Base-by-base conservation (phyloP, 2,888 invertebrate species). In the Neelides folsomi region DNA sequence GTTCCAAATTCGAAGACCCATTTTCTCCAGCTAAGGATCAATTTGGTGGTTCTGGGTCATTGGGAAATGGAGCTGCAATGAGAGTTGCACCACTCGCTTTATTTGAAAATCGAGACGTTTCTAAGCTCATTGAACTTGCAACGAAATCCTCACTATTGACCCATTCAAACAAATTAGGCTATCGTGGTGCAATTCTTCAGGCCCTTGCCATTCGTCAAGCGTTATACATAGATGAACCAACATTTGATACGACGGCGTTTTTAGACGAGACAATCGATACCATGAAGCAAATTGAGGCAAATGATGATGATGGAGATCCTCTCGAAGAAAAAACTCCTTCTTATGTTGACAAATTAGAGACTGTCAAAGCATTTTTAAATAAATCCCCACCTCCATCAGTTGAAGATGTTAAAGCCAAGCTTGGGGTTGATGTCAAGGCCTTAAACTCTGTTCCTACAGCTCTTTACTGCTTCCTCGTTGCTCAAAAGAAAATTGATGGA, bases 31-130 rank as follows among this genome's bases (percentile, higher is more conserved):
- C 82, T 2, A 72, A 67, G 46, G 73, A 77, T 60, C 81, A 82
- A 66, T 83, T 82, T 67, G 68, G 73, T 62, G 82, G 83, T 2
- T 62, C 66, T 40, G 84, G 85, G 1, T 83, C 83, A 1, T 82
- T 75, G 70, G 85, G 84, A n/a, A 85, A 84, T 70, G 84, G 84
- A 37, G 82, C 79, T 42, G 82, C 82, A 1, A 84, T 85, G 83
- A 72, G 84, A 63, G 72, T 82, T 20, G 71, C 79, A 18, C 84
- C 84, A 1, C 69, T 81, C 39, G 76, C 80, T 1, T 68, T 85
- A 42, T 82, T 77, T 67, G 77, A 51, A 20, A 18, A 35, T 13
- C 12, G 42, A 20, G 43, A 52, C 35, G n/a, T 50, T 8, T 12
- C 43, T 1, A 44, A 74, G 43, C 70, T 79, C 66, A 58, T 78